These are phyloP conservation scores for Octomys mimax DNA, from an alignment of 2,797 vertebrate species.

Conservation along the genomic window DNA sequence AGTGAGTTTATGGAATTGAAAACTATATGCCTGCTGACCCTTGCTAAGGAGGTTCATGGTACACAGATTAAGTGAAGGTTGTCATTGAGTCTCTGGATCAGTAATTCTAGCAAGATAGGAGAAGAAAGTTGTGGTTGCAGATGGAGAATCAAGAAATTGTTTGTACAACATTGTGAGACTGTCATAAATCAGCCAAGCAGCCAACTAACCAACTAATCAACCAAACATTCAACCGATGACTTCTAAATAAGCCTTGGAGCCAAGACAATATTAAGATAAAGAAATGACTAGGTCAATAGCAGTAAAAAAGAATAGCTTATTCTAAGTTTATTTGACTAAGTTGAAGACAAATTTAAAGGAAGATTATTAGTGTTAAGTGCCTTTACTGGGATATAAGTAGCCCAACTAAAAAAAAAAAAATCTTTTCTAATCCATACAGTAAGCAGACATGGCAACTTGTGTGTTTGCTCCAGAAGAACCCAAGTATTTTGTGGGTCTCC, in stretches of 20 bases:
- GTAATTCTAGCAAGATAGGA: background rate
- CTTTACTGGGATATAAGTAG: background rate
- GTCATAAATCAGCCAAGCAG: background rate
- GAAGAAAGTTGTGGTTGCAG: background rate
- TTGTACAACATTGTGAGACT: background rate
- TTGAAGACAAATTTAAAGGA: background rate
- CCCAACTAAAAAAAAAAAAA: background rate
- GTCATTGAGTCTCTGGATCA: background rate
- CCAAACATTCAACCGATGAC: background rate
- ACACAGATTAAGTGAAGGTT: background rate
- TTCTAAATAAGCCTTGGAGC: background rate
- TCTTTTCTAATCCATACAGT: background rate
- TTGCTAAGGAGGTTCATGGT: background rate
- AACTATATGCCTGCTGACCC: background rate
- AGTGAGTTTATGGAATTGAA: background rate
- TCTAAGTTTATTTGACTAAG: background rate
- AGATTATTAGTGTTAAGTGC: background rate
- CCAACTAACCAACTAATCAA: background rate
- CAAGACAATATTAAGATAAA: conserved; percentile 32
- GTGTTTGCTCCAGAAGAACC: background rate
- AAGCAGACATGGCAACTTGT: background rate
- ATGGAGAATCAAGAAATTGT: background rate
- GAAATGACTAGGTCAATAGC: conserved; percentile 10
- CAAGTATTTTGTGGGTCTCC: background rate
- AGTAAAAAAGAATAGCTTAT: conserved; percentile 1